A percentile compares a stretch with the other conserved stretches of the same genome.
These are phyloP conservation scores for Tinea pellionella DNA, from an alignment of 2,888 invertebrate species.

Conservation along the genomic window DNA sequence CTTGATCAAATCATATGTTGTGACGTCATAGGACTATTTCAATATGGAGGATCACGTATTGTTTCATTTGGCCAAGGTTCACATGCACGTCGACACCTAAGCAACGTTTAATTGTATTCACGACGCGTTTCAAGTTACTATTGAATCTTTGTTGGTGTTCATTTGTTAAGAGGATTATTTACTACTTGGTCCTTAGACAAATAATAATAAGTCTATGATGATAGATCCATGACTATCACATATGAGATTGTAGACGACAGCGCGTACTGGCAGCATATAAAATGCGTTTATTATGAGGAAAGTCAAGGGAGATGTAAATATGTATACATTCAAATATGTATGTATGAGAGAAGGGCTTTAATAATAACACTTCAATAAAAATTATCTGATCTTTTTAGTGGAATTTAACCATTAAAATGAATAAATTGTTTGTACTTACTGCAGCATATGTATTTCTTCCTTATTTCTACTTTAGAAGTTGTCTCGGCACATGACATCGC, in stretches of 20 bases:
- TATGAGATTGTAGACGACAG: too few relatives aligned
- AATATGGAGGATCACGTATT: not conserved
- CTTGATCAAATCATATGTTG: not conserved
- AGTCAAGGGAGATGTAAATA: too few relatives aligned
- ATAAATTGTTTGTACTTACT: constrained; percentile 27
- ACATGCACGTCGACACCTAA: not conserved
- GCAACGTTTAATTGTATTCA: not conserved
- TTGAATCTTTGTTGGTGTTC: not conserved
- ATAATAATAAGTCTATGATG: too few relatives aligned
- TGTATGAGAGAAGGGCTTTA: too few relatives aligned
- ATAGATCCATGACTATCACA: too few relatives aligned
- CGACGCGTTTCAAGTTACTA: not conserved
- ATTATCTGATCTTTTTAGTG: too few relatives aligned
- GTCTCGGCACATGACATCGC: constrained; percentile 1
- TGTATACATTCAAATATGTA: too few relatives aligned
- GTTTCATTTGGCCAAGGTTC: not conserved
- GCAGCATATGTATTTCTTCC: constrained; percentile 25
- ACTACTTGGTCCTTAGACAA: too few relatives aligned
- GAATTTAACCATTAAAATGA: too few relatives aligned
- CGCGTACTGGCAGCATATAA: too few relatives aligned
- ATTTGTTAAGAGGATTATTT: not conserved
- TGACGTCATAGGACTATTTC: not conserved
- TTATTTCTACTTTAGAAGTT: constrained; percentile 17
- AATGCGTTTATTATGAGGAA: too few relatives aligned
- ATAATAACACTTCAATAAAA: too few relatives aligned